phyloP scores from a whole-genome alignment of 2,797 vertebrate species.

The Phaenicophaeus curvirostris region DNA sequence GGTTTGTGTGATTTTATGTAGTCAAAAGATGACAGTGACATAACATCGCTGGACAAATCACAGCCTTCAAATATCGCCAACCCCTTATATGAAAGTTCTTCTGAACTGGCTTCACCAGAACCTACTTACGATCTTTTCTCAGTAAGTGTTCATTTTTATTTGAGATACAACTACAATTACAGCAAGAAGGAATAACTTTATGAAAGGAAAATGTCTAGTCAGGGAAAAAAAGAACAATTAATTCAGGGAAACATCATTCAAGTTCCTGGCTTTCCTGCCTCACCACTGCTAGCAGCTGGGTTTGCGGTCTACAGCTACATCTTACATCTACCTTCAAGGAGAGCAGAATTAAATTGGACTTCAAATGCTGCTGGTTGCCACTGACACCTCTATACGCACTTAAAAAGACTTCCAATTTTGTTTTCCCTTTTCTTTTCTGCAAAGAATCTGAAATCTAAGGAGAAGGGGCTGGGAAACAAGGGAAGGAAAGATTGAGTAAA shows the following conservation, averaged over 20 bases:
- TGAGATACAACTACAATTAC: neutral
- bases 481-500: neutral
- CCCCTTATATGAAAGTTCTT: constrained; percentile 82
- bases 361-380: neutral
- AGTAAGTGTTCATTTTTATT: constrained; percentile 71
- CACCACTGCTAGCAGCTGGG: neutral
- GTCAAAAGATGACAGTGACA: constrained; percentile 81
- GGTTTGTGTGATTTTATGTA: constrained; percentile 54
- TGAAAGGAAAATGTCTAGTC: neutral
- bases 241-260: neutral
- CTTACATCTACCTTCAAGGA: neutral
- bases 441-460: neutral
- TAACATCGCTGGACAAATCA: constrained; percentile 59
- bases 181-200: neutral
- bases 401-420: neutral
- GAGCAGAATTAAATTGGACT: neutral
- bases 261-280: neutral
- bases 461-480: neutral
- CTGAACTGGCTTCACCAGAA: constrained; percentile 1
- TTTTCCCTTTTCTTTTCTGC: neutral
- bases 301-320: neutral
- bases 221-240: neutral
- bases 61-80: constrained; percentile 81
- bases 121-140: constrained; percentile 44
- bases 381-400: neutral